Evolutionary conservation across 2,797 vertebrate species (phyloP).

Genomic region (Octomys mimax): DNA sequence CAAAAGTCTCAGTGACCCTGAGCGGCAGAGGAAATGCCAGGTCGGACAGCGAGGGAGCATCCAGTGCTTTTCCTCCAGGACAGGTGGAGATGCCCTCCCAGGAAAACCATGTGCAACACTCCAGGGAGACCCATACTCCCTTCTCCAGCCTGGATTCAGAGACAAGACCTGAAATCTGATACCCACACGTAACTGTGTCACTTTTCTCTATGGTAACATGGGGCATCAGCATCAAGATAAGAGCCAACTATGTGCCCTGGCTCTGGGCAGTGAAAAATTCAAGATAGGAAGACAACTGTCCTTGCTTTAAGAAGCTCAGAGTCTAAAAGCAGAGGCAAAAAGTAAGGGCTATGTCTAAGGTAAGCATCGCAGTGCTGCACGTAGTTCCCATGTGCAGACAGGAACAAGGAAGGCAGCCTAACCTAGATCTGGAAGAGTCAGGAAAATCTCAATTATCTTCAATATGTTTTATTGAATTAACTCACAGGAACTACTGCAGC

Average conservation of each 20-base stretch:
- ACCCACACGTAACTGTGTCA: accelerated
- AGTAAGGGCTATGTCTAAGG: background rate
- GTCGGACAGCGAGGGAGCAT: background rate
- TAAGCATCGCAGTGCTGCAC: background rate
- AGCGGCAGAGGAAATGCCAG: background rate
- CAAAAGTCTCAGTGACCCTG: background rate
- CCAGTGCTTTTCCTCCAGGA: background rate
- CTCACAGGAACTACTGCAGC: background rate
- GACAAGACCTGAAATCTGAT: background rate
- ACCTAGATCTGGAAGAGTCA: background rate
- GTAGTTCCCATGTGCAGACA: accelerated
- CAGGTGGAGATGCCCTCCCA: background rate
- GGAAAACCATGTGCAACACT: background rate
- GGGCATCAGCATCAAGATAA: background rate
- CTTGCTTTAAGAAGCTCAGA: background rate
- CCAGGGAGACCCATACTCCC: background rate
- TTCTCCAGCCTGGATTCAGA: background rate
- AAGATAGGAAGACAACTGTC: background rate
- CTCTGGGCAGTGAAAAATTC: background rate
- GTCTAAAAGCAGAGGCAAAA: background rate
- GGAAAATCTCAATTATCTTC: background rate
- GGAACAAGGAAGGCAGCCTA: too few relatives aligned
- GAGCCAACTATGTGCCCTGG: background rate
- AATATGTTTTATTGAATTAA: background rate
- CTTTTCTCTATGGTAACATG: background rate